Evolutionary conservation across 2,888 invertebrate genomes (phyloP), one percentile per base, ranked within the genome.

Genomic region (Chrysomela aeneicollis): DNA sequence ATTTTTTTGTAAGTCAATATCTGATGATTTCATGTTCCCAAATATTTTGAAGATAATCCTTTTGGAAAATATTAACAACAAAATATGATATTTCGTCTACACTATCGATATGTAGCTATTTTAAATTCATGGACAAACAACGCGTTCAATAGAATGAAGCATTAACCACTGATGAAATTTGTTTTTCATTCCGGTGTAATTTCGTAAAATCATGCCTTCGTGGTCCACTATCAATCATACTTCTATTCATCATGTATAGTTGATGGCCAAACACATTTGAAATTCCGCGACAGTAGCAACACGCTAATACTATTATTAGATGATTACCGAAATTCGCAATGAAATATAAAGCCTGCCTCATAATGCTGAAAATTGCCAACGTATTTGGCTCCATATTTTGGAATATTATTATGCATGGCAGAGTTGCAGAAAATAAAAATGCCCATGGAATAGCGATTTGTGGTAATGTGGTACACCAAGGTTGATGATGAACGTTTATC

Each of bases 261-360:
- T 42, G n/a, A 15, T 42, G 42, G n/a, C 3, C 42, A 15, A n/a
- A 42, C n/a, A 12, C 12, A 42, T 42, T 42, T 15, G n/a, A 15
- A 42, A 15, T 42, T 42, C 4, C 6, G 12, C 10, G 15, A 42
- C 42, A 15, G 42, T 42, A 42, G 15, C 42, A n/a, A n/a, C 1
- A n/a, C 42, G 15, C 10, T 12, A 21, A 26, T 57, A 26, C 46
- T 42, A 57, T 57, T 32, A 46, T 57, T 57, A 26, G 42, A 37
- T 57, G 46, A 57, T 46, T 57, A 57, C 26, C 21, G 18, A 46
- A 57, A 57, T 57, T 57, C 22, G 47, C 57, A 18, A 26, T 30
- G 57, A 12, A 42, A 30, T 22, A 42, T 46, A 57, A 46, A 57
- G 47, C 55, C 15, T 46, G 21, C 21, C 1, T 10, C 10, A 3